Evolutionary conservation across 1,140 invertebrate genomes (phyloP).

Genomic region (Dysdera silvatica): DNA sequence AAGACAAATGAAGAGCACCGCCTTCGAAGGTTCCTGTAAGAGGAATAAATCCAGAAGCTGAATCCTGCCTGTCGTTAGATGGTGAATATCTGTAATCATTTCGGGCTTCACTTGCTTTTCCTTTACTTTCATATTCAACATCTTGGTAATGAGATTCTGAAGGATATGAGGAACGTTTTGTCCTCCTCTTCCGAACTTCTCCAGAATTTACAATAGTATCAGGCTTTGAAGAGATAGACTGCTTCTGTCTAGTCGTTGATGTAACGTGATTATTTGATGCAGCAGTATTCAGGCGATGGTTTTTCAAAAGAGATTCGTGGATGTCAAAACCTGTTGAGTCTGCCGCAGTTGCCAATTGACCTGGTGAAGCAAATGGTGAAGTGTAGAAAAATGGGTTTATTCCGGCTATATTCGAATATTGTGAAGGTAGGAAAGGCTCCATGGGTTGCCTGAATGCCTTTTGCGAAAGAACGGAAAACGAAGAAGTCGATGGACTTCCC

Average conservation of each 20-base stretch:
- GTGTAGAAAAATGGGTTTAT: conserved; percentile 13
- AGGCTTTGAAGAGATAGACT: too few relatives aligned
- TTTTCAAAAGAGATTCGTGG: too few relatives aligned
- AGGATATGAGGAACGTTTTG: background rate
- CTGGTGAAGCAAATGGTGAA: background rate
- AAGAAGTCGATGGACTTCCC: background rate
- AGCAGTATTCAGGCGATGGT: too few relatives aligned
- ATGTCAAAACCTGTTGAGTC: too few relatives aligned
- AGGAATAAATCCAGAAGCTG: conserved; percentile 19
- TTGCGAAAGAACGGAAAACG: conserved; percentile 11
- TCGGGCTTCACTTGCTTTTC: background rate
- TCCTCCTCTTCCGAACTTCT: conserved; percentile 2
- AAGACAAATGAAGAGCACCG: conserved; percentile 12
- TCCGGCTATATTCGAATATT: background rate
- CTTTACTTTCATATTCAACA: too few relatives aligned
- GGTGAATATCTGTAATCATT: conserved; percentile 3
- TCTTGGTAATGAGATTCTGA: too few relatives aligned
- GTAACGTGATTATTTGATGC: too few relatives aligned
- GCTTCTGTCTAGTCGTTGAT: too few relatives aligned
- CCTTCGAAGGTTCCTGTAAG: conserved; percentile 16
- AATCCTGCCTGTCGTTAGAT: background rate
- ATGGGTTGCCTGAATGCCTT: conserved; percentile 1
- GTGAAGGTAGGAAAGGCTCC: background rate
- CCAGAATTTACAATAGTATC: background rate
- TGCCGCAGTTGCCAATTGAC: background rate